Evolutionary conservation across 2,113 vertebrate genomes (phyloP).

Genomic region (Hemiscyllium ocellatum): DNA sequence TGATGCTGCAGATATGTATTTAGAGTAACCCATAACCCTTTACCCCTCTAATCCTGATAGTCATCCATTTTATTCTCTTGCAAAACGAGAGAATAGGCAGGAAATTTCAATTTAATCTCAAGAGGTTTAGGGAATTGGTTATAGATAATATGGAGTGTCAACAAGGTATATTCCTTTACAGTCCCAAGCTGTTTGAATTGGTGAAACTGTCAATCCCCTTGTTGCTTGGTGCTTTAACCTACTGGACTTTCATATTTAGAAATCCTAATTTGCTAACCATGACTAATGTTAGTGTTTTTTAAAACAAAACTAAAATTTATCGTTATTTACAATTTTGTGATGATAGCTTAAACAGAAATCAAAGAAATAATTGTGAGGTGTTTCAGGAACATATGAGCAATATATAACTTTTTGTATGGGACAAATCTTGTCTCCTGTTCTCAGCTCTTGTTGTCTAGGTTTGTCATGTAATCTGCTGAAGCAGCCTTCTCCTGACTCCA

Average conservation of each 20-base stretch:
- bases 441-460: neutral
- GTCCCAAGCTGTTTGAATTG: neutral
- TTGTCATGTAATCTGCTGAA: neutral
- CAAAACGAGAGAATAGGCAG: neutral
- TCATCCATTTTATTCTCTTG: neutral
- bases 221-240: neutral
- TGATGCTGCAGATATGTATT: neutral
- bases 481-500: neutral
- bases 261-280: neutral
- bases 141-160: neutral
- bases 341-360: neutral
- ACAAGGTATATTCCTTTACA: neutral
- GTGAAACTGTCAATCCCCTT: neutral
- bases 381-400: neutral
- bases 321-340: neutral
- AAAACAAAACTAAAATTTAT: neutral
- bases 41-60: neutral
- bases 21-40: neutral
- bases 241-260: neutral
- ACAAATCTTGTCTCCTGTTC: neutral
- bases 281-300: neutral
- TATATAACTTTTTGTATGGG: neutral
- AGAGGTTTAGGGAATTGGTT: neutral
- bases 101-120: neutral
- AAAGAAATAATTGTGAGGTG: neutral